A percentile compares a stretch with the other conserved stretches of the same genome.
phyloP scores from a whole-genome alignment of 2,797 vertebrate genomes.

The Sarcophilus harrisii region DNA sequence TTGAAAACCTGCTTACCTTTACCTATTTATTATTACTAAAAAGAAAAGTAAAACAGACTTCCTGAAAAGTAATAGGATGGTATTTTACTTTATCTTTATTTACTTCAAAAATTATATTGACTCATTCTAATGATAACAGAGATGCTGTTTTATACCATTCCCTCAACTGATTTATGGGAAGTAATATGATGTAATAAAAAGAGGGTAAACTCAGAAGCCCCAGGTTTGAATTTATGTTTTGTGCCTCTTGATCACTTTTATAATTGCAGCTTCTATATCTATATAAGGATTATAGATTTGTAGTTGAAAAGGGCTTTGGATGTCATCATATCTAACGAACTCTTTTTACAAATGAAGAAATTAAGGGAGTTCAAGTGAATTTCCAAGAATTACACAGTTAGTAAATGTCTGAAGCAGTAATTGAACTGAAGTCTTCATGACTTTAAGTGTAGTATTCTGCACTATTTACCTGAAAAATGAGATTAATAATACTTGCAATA shows the following conservation, averaged over 20 bases:
- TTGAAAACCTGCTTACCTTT: not conserved
- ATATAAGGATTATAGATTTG: not conserved
- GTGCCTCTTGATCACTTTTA: not conserved
- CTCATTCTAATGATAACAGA: not conserved
- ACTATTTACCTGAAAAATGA: not conserved
- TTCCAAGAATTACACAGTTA: too few species aligned
- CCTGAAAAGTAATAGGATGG: not conserved
- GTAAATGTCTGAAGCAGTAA: too few species aligned
- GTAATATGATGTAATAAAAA: not conserved
- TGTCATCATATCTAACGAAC: not conserved
- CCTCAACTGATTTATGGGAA: not conserved
- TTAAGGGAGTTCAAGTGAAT: too few species aligned
- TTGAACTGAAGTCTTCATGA: too few species aligned
- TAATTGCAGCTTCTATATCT: not conserved
- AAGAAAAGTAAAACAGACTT: not conserved
- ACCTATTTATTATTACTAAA: not conserved
- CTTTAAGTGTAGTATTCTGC: too few species aligned
- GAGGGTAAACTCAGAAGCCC: not conserved
- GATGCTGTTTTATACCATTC: not conserved
- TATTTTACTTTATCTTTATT: not conserved
- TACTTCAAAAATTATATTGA: not conserved
- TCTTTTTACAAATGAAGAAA: not conserved
- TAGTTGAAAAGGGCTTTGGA: not conserved
- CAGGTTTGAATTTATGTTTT: not conserved
- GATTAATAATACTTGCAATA: not conserved